Evolutionary conservation across 2,888 invertebrate genomes (phyloP).

Genomic region (Aphelenchoides bicaudatus): DNA sequence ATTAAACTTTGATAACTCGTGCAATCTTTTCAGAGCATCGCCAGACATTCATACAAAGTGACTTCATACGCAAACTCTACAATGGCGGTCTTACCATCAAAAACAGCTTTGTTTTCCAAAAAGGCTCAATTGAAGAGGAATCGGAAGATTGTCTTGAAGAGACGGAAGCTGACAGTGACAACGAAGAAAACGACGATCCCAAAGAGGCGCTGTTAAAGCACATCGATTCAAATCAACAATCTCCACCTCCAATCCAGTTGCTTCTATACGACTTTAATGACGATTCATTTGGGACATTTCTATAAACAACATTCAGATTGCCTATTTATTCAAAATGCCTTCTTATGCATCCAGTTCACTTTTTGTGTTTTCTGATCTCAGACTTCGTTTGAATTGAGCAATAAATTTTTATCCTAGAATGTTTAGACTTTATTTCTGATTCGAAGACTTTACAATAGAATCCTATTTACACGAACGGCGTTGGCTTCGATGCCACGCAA

Average conservation of each 20-base stretch:
- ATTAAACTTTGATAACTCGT: too few relatives aligned
- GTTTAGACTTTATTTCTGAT: too few relatives aligned
- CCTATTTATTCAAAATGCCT: neutral
- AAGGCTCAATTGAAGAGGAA: slow-evolving; percentile 17
- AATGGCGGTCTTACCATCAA: slow-evolving; percentile 16
- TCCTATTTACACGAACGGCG: too few relatives aligned
- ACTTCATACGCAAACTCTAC: slow-evolving; percentile 17
- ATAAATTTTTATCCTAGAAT: too few relatives aligned
- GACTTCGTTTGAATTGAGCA: too few relatives aligned
- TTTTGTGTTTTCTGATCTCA: too few relatives aligned
- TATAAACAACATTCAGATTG: slow-evolving; percentile 12
- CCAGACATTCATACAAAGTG: slow-evolving; percentile 19
- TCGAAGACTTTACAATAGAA: too few relatives aligned
- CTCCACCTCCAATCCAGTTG: slow-evolving; percentile 30
- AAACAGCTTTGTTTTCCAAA: slow-evolving; percentile 15
- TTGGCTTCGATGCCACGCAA: too few relatives aligned
- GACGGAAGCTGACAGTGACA: slow-evolving; percentile 9
- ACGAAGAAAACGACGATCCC: slow-evolving; percentile 13
- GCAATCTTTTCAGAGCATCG: slow-evolving; percentile 11
- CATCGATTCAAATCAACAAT: slow-evolving; percentile 10
- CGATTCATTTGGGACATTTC: slow-evolving; percentile 37
- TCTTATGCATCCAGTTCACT: too few relatives aligned
- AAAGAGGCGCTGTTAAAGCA: neutral
- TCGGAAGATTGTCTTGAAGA: slow-evolving; percentile 9
- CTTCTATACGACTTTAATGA: slow-evolving; percentile 36